These are phyloP conservation scores for Chouioia cunea DNA, from an alignment of 2,888 invertebrate species.

Conservation along the genomic window DNA sequence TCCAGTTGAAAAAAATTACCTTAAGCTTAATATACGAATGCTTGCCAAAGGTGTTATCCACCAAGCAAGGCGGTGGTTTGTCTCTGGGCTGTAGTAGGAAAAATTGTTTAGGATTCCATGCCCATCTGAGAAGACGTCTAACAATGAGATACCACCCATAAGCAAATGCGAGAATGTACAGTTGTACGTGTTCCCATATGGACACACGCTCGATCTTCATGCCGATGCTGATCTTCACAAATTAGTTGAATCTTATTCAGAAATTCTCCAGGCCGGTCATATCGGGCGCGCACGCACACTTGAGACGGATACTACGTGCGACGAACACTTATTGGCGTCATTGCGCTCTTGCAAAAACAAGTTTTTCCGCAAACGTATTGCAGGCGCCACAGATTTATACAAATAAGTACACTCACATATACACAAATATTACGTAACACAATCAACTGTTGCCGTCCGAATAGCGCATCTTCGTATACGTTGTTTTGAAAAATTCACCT, in stretches of 20 bases:
- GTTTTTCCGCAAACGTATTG: no score
- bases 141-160: slow-evolving; percentile 71
- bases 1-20: slow-evolving; percentile 65
- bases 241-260: no score
- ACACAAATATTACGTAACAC: no score
- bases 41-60: slow-evolving; percentile 73
- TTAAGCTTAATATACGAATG: slow-evolving; percentile 77
- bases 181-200: slow-evolving; percentile 68
- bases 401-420: no score
- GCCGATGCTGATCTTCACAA: background rate
- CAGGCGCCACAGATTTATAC: no score
- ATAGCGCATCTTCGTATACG: no score
- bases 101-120: slow-evolving; percentile 70
- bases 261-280: slow-evolving; percentile 4
- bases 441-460: no score
- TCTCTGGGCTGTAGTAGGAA: slow-evolving; percentile 69
- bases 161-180: slow-evolving; percentile 70
- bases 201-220: slow-evolving; percentile 69
- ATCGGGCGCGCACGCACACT: no score
- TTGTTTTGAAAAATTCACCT: no score
- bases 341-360: no score
- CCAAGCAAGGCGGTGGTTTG: slow-evolving; percentile 74
- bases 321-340: no score
- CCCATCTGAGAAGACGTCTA: slow-evolving; percentile 69
- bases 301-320: no score